Base-by-base conservation (phyloP, 2,797 vertebrate genomes). In the Jordanella pulchra region DNA sequence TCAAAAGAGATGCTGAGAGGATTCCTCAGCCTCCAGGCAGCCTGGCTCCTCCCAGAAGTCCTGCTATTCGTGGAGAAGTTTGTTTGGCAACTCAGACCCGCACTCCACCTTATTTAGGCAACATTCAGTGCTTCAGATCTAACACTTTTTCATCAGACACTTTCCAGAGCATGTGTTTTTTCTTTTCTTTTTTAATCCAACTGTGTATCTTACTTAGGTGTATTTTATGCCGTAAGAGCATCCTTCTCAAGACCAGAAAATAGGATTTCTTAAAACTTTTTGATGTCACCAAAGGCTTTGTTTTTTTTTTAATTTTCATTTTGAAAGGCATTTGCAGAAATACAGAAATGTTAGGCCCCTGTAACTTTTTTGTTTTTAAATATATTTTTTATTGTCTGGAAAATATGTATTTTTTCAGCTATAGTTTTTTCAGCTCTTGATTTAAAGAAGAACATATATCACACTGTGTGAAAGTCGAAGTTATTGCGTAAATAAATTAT, bases 11-110 rank as follows among this genome's bases (percentile, higher is more conserved):
- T 89, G 90, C 87, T 91, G 86, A 86, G 84, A 85, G 69, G 85
- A 73, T 82, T 89, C 88, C 87, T 87, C 87, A 67, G 72, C 79
- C 81, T 79, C 84, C 80, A 47, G 77, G 63, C 78, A 66, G 65
- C 71, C 78, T 90, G 78, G 88, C 95, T 94, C 95, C 95, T 93
- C 94, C 95, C 94, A 92, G 79, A 91, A 78, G 73, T 87, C 82
- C 75, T 85, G 85, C 89, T 71, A 94, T 94, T 94, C 90, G 91
- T 83, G 69, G 67, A 89, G 79, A 89, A 89, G 75, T 91, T 90
- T 87, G 78, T 90, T 87, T 83, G 78, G 69, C 77, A 58, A 65
- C 80, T 82, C 65, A 69, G 75, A 73, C 84, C 74, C 74, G 78
- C 87, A 82, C 35, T 67, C 72, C 83, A 88, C 84, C 81, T 89